Evolutionary conservation across 2,888 invertebrate species (phyloP), one percentile per base, ranked within the genome.

Genomic region (Ennomos quercinarius): DNA sequence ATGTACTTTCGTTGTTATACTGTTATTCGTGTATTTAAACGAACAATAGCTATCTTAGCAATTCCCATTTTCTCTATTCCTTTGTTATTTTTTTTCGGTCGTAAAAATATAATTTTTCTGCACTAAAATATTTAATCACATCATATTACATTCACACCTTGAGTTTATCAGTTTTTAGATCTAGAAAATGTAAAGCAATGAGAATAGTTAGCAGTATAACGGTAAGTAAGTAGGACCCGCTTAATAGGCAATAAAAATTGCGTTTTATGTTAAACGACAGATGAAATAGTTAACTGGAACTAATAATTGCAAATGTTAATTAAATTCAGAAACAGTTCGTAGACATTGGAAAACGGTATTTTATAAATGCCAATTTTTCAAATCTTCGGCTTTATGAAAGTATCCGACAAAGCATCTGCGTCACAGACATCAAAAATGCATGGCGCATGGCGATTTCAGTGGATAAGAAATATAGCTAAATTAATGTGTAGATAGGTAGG

Each of bases 251-350:
- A 41, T 50, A 42, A 49, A 43, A 54, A 40, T 54, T 40, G 9
- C 37, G 46, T 53, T 54, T 54, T 37, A 59, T 42, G 41, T 46
- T 11, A 50, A 39, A 36, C 34, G 27, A 45, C 37, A 59, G 10
- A 41, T 42, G n/a, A 40, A 54, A 39, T 44, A 17, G 17, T 17
- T 17, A 2, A 17, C 17, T 17, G 17, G 17, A 17, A 17, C 17
- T 17, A 43, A 41, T 54, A 51, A 51, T 57, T 46, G 51, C 46
- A 42, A 51, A 46, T 39, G 50, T 40, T 63, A 58, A 60, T 63
- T 48, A 56, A 55, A 53, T 57, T 47, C 48, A 27, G 27, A 27
- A 27, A 27, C 27, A 27, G 27, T 27, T 27, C 27, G 5, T 27
- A 27, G 27, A 27, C 27, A 27, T 27, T 27, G 27, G 6, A 6